Evolutionary conservation across 2,888 invertebrate genomes (phyloP), one percentile per base, ranked within the genome.

Genomic region (Saturnia japonica): DNA sequence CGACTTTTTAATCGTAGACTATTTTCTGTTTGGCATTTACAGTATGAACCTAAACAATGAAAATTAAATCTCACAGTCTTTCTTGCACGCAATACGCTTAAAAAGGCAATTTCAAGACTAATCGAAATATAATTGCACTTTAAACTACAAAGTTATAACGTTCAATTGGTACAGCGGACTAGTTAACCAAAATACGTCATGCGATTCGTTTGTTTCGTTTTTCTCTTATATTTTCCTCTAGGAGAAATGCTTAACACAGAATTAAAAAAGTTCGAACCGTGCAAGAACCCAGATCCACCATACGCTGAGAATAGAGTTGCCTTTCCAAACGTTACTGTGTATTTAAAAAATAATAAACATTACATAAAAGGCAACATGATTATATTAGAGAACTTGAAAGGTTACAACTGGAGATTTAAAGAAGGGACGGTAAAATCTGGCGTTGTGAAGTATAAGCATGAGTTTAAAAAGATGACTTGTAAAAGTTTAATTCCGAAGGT

Each of bases 401-500:
- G 72, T 69, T 77, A 79, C 71, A 77, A 72, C 60, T 80, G 74
- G 76, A 77, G 73, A 28, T 74, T 82, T 19, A 82, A 77, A 74
- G 73, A 78, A 25, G 82, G 80, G 0, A 73, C 76, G 0, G 73
- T 76, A 11, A 78, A 74, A 72, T 62, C 73, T 7, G 72, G 78
- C 0, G 64, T 47, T 7, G 66, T 76, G 12, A 80, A 73, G 66
- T 77, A 79, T 64, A 74, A 74, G 9, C 70, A 75, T 14, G 74
- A 74, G 43, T 82, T 71, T 51, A 77, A 80, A 68, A 80, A 78
- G 40, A 73, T 85, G 70, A 73, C 77, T 0, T 85, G 85, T 40
- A 81, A 76, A 72, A 85, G 80, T 68, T 19, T 81, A 6, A 75
- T 85, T 45, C 79, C 80, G 0, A 79, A 71, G 69, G 28, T 84